A percentile compares a stretch with the other conserved stretches of the same genome.
phyloP scores from a whole-genome alignment of 2,113 vertebrate species.

The Blennius ocellaris region DNA sequence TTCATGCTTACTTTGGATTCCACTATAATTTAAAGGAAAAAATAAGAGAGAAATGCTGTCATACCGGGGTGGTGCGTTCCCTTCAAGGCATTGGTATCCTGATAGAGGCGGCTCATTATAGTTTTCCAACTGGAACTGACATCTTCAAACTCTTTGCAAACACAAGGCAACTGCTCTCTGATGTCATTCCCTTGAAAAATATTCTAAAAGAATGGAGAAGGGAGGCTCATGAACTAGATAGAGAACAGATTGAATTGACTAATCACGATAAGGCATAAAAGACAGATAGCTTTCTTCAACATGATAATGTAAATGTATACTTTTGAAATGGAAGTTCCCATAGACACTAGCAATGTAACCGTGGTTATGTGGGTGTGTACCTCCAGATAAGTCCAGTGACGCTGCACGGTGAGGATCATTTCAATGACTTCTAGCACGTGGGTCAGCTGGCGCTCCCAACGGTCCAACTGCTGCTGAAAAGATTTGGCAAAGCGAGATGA shows the following conservation, averaged over 20 bases:
- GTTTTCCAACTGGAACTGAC: conserved; percentile 87
- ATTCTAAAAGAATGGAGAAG: conserved; percentile 77
- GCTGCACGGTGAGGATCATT: conserved; percentile 87
- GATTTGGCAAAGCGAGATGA: conserved; percentile 88
- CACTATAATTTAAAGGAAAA: no score
- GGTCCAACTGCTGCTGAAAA: conserved; percentile 89
- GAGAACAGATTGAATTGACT: neutral
- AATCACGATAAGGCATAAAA: neutral
- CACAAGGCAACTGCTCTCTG: conserved; percentile 87
- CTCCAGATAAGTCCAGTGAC: conserved; percentile 93
- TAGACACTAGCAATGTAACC: no score
- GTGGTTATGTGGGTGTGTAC: conserved; percentile 61
- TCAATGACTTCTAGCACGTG: conserved; percentile 89
- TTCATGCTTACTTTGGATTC: no score
- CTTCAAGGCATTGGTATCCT: conserved; percentile 85
- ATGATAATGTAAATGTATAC: no score
- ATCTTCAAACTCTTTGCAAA: conserved; percentile 86
- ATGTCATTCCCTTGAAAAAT: conserved; percentile 93
- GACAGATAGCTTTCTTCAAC: neutral
- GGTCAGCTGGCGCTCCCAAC: conserved; percentile 89
- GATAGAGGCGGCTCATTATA: conserved; percentile 83
- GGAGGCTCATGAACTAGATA: no score
- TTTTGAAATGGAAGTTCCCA: no score
- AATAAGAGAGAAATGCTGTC: neutral
- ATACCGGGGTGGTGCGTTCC: conserved; percentile 89